These are phyloP conservation scores for Ditylenchus weischeri DNA, from an alignment of 2,888 invertebrate genomes.

Conservation along the genomic window DNA sequence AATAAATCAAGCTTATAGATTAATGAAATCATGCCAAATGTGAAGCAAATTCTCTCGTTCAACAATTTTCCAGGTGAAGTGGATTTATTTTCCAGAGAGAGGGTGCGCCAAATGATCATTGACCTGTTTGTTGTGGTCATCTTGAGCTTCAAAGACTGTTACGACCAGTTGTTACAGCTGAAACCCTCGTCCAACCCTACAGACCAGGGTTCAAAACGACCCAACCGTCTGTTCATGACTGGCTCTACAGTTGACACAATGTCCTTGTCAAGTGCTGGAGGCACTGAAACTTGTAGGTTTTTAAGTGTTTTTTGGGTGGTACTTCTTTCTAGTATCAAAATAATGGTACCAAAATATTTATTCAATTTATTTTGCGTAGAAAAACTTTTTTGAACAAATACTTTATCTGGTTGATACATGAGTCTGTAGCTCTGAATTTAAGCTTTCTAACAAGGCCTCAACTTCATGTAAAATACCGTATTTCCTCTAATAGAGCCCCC, in stretches of 20 bases:
- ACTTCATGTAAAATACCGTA: no score
- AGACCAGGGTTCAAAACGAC: not conserved
- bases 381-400: no score
- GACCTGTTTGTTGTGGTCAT: slow-evolving; percentile 46
- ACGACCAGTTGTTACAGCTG: slow-evolving; percentile 33
- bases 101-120: slow-evolving; percentile 45
- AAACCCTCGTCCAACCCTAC: slow-evolving; percentile 14
- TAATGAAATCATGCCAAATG: slow-evolving; percentile 47
- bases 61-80: slow-evolving; percentile 49
- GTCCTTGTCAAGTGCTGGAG: slow-evolving; percentile 23
- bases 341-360: no score
- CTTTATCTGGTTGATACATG: no score
- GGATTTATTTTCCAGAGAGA: slow-evolving; percentile 53
- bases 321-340: no score
- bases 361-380: no score
- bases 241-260: slow-evolving; percentile 11
- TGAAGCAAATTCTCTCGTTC: slow-evolving; percentile 45
- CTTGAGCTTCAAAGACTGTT: slow-evolving; percentile 37
- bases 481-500: no score
- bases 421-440: no score
- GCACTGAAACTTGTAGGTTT: not conserved
- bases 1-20: slow-evolving; percentile 35
- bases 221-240: slow-evolving; percentile 5
- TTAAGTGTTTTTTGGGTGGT: no score
- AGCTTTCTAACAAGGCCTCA: no score